Evolutionary conservation across 2,888 invertebrate species (phyloP), one percentile per base, ranked within the genome.

Genomic region (Drosophila sordidula): DNA sequence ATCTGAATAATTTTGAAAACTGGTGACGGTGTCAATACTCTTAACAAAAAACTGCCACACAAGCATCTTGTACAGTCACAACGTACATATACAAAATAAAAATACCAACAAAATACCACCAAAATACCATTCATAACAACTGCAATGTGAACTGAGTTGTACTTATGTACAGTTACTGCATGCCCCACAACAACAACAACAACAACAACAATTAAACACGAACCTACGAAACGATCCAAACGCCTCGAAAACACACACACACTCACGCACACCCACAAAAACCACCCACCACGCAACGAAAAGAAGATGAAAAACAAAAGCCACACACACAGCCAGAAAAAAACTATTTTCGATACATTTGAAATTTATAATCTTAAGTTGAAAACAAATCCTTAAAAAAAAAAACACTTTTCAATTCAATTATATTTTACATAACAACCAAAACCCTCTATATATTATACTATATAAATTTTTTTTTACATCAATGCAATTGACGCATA

Each of bases 281-380:
- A 14, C 16, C 56, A 22, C 32, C 29, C 61, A 46, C 34, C 47
- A 54, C 32, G 32, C 29, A 55, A 34, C 47, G 16, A 29, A 16
- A 45, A 36, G 12, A 45, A 38, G 38, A 25, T 8, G 25, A 1
- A 4, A 52, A 38, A 32, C 12, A 18, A 51, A 61, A 49, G 52
- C 61, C 50, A 70, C 55, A 16, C 54, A 32, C 34, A 39, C 46
- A 71, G 70, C 65, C 56, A 57, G 49, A 8, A 39, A 42, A 42
- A 6, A 32, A 29, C 29, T 46, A 45, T 50, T 58, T 49, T 63
- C 29, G 41, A 55, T 55, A 58, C 34, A 39, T 61, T 75, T 58
- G 47, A 58, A 75, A 72, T 58, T 65, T 38, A 29, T 64, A 50
- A 73, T 64, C 52, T 64, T 76, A 77, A 77, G 76, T 62, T 73